A percentile compares a stretch with the other conserved stretches of the same genome.
Evolutionary conservation across 2,797 vertebrate genomes (phyloP).

Genomic region (Notolepis coatsorum): DNA sequence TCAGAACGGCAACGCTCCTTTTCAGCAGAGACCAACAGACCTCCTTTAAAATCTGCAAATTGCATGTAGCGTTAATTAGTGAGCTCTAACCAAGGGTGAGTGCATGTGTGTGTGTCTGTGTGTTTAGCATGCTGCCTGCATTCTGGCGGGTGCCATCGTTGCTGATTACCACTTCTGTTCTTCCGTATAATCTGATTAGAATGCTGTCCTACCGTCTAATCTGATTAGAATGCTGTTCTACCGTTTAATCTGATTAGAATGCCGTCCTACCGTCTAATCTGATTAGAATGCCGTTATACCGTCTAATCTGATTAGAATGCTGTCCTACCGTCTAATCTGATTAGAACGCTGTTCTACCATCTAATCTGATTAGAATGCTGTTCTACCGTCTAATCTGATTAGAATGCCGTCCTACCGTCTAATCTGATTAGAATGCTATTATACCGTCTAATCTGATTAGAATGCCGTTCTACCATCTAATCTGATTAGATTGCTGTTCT

Average conservation of each 20-base stretch:
- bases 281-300: slow-evolving; percentile 53
- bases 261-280: no score
- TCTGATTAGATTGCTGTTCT: no score
- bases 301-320: slow-evolving; percentile 58
- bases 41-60: slow-evolving; percentile 50
- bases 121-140: slow-evolving; percentile 32
- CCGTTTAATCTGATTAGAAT: no score
- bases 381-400: no score
- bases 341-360: no score
- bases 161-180: slow-evolving; percentile 56
- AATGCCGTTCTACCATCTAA: no score
- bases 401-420: slow-evolving; percentile 48
- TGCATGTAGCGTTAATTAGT: slow-evolving; percentile 63
- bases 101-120: neutral
- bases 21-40: neutral
- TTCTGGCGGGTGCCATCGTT: slow-evolving; percentile 25
- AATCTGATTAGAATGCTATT: slow-evolving; percentile 54
- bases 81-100: neutral
- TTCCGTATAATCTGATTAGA: slow-evolving; percentile 55
- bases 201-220: slow-evolving; percentile 5
- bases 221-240: no score
- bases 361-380: no score
- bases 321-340: neutral
- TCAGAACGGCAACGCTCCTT: slow-evolving; percentile 7
- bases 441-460: no score